Conservation (phyloP, 2,113 vertebrate genomes). For the Cichladusa arquata region DNA sequence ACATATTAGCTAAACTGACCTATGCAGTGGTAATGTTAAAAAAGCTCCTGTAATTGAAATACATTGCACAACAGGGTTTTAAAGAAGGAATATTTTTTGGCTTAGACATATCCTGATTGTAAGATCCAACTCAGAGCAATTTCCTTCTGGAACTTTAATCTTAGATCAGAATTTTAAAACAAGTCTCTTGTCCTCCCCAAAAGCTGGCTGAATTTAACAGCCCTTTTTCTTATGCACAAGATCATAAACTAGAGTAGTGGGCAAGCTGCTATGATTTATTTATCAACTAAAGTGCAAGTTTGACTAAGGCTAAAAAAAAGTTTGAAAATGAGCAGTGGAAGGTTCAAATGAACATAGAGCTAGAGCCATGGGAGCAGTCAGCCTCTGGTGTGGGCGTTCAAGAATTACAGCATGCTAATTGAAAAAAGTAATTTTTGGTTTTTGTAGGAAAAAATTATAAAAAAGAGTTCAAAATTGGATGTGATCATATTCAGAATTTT, state of each 20-base stretch:
- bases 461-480: background rate
- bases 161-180: background rate
- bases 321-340: background rate
- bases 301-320: background rate
- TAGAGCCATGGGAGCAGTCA: background rate
- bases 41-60: background rate
- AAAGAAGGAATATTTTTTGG: background rate
- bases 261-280: background rate
- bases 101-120: background rate
- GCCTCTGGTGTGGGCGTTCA: background rate
- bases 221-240: background rate
- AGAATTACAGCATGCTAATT: background rate
- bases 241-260: background rate
- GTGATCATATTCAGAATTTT: background rate
- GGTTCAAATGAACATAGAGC: background rate
- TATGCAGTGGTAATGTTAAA: background rate
- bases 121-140: background rate
- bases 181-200: background rate
- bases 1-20: background rate
- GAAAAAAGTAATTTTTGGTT: background rate
- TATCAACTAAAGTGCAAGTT: background rate
- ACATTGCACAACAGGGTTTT: background rate
- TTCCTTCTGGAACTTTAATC: background rate
- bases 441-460: background rate
- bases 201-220: background rate